phyloP scores from a whole-genome alignment of 1,140 invertebrate species.

The Nylanderia fulva region DNA sequence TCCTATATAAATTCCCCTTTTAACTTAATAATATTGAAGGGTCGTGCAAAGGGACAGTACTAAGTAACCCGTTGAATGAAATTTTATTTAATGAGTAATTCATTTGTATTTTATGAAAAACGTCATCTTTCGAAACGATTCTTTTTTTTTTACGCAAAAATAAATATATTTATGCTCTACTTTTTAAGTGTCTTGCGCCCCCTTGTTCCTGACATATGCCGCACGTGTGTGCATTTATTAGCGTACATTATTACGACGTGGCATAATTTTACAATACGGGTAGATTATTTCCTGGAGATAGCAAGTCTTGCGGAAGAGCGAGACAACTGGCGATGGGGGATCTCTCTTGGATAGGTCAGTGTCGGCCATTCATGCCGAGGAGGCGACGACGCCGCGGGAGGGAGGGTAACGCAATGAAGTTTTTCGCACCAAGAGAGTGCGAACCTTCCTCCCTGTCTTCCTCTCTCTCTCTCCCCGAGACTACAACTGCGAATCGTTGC shows the following conservation, averaged over 20 bases:
- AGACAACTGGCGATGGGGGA: background rate
- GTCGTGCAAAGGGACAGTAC: background rate
- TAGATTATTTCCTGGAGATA: conserved; percentile 30
- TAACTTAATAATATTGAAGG: conserved; percentile 3
- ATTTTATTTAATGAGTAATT: background rate
- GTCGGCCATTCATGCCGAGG: conserved; percentile 43
- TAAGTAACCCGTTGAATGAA: background rate
- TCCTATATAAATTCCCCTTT: background rate
- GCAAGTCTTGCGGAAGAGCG: conserved; percentile 32
- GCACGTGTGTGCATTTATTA: conserved; percentile 38
- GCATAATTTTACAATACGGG: conserved; percentile 43
- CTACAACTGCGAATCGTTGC: conserved; percentile 35
- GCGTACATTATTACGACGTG: conserved; percentile 24
- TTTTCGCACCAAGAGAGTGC: background rate
- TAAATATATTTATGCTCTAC: background rate
- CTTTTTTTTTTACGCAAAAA: background rate
- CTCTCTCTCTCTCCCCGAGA: too few relatives aligned
- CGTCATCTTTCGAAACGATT: background rate
- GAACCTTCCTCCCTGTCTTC: background rate
- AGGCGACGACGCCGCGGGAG: conserved; percentile 1
- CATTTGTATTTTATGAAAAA: background rate
- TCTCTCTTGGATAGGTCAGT: conserved; percentile 54
- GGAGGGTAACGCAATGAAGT: background rate
- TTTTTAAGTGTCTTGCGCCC: background rate
- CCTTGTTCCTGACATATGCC: conserved; percentile 21